These are phyloP conservation scores for Monopterus albus DNA, from an alignment of 2,113 vertebrate genomes.

Conservation along the genomic window DNA sequence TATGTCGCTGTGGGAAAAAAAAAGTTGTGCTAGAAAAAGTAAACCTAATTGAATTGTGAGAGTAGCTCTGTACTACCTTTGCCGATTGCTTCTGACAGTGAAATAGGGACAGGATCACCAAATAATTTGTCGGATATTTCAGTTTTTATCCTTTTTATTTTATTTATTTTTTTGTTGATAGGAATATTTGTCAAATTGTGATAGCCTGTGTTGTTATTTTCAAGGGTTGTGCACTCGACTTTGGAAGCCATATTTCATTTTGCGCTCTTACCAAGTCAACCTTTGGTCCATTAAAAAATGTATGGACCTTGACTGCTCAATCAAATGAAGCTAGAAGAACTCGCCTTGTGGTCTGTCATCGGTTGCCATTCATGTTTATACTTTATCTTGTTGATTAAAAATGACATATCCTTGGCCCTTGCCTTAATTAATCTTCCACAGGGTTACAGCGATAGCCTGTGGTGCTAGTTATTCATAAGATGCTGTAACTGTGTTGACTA, in stretches of 20 bases:
- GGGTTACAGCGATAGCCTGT: constrained; percentile 27
- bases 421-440: constrained; percentile 30
- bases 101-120: background rate
- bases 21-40: background rate
- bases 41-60: constrained; percentile 4
- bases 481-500: constrained; percentile 44
- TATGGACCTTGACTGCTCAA: constrained; percentile 57
- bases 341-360: constrained; percentile 43
- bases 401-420: constrained; percentile 36
- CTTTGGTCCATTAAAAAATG: constrained; percentile 48
- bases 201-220: constrained; percentile 17
- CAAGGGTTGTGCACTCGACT: background rate
- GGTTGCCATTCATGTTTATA: background rate
- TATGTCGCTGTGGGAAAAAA: background rate
- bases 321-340: constrained; percentile 41
- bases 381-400: constrained; percentile 17
- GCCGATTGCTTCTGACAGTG: background rate
- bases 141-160: background rate
- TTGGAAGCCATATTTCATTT: constrained; percentile 19
- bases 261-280: constrained; percentile 44
- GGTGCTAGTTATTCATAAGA: constrained; percentile 48
- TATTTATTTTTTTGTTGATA: constrained; percentile 1
- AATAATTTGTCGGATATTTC: background rate
- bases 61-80: background rate
- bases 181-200: background rate